Base-by-base conservation (phyloP, 30 jellyfish, hydroid and myxozoan species). In the Hydra vulgaris region DNA sequence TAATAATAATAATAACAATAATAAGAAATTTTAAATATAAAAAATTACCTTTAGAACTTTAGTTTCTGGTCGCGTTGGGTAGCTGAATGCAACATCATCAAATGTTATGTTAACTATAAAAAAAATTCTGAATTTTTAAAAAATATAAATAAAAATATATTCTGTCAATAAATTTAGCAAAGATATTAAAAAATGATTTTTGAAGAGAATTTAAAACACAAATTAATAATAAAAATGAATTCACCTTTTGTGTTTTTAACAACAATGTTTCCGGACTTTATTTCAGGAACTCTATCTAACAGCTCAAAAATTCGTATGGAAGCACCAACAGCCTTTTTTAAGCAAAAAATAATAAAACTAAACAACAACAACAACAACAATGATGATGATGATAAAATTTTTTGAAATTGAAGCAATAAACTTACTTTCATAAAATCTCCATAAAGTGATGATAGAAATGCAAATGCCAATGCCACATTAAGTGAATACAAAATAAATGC, bases 401-500 rank as follows among this genome's bases (percentile, higher is more conserved):
- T n/a, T n/a, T n/a, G n/a, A n/a, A n/a, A n/a, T n/a, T n/a, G n/a
- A n/a, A n/a, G n/a, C n/a, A n/a, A 40, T 1, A 69, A 15, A 20
- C 81, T 18, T 78, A 91, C 98, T 91, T 86, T 83, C 98, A 91
- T 91, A 72, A 91, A 91, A 81, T 91, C 98, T 1, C 98, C 98
- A 67, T 82, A 91, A 1, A 91, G 66, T 8, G 98, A 91, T 0
- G 98, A 86, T 21, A 91, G 87, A 83, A 91, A 91, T 19, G 98
- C 98, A 79, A 91, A 91, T 18, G 98, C 98, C 98, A 91, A 86
- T 19, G 98, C 98, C 72, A 91, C 98, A 69, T 91, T 85, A 68
- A 91, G 79, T 18, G 98, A 76, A 72, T 91, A 91, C 74, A 91
- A 52, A 88, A 91, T 91, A 86, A 91, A 86, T 0, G 98, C 98